Base-by-base conservation (phyloP, 1,140 invertebrate genomes). In the Scaptomyza pallida region DNA sequence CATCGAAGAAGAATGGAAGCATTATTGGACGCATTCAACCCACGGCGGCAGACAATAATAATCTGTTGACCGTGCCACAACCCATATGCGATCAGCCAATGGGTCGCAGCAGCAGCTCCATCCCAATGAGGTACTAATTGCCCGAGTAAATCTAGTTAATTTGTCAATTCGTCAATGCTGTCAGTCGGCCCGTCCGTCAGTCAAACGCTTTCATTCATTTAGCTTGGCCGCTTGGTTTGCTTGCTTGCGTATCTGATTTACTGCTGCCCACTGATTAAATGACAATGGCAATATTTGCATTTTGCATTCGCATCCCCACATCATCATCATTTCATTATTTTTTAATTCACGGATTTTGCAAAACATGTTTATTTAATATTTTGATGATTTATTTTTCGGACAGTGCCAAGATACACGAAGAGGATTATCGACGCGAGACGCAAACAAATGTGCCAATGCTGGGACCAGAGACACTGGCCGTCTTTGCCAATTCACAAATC, bases 401-500 rank as follows among this genome's bases (percentile, higher is more conserved):
- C 56, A 91, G 90, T 60, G 75, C 73, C 48, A 91, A 91, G 67
- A 91, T 90, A 41, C 89, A 91, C 30, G 91, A 91, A 64, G 90
- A 91, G 62, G 91, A 91, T 54, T 90, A 90, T 72, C 77, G 89
- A 5, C 89, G 91, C 6, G 91, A 89, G 75, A 91, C 90, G 4
- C 86, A 91, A 57, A 91, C 88, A 51, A 91, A 89, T 65, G 91
- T 90, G 17, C 90, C 91, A 10, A 91, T 80, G 51, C 33, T 91
- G 35, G 90, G 90, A 0, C 91, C 91, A 0, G 91, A 91, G 61
- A 91, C 90, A 45, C 21, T 91, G 54, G 89, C 90, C 0, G 91
- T 91, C 8, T 91, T 91, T 54, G 90, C 90, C 21, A 91, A 91
- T 21, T 91, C 91, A 23, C 91, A 91, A 62, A 91, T 91, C 50